phyloP scores from a whole-genome alignment of 2,888 invertebrate species.

The Epistrophe grossulariae region DNA sequence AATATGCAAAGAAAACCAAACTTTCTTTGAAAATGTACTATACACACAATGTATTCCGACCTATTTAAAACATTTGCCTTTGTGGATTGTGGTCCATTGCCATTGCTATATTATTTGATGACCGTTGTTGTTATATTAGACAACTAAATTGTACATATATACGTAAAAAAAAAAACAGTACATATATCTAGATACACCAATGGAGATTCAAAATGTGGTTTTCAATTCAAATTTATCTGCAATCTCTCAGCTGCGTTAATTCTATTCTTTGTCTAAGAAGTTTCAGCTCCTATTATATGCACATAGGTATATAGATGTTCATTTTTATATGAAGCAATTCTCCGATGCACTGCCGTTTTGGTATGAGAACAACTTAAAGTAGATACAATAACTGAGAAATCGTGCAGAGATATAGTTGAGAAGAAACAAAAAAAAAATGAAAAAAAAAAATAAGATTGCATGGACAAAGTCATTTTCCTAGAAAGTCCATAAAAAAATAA shows the following conservation, averaged over 20 bases:
- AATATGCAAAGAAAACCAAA: not conserved
- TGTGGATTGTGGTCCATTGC: not conserved
- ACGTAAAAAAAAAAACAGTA: conserved; percentile 1
- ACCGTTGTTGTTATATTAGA: not conserved
- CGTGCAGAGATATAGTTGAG: conserved; percentile 67
- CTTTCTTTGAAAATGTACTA: too few species aligned
- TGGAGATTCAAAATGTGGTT: conserved; percentile 19
- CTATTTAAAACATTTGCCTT: not conserved
- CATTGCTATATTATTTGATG: conserved; percentile 2
- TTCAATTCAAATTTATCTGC: conserved; percentile 13
- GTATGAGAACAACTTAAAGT: conserved; percentile 23
- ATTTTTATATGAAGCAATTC: conserved; percentile 21
- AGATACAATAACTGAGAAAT: conserved; percentile 54
- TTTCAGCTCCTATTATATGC: not conserved
- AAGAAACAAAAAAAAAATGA: conserved; percentile 20
- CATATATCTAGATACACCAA: not conserved
- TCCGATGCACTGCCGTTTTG: not conserved
- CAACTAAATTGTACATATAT: conserved; percentile 13
- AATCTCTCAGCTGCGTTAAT: conserved; percentile 38
- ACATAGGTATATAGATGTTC: not conserved
- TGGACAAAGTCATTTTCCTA: conserved; percentile 15
- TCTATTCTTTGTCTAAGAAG: conserved; percentile 46
- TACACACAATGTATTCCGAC: not conserved
- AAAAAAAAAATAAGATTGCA: conserved; percentile 27
- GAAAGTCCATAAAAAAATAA: conserved; percentile 2